Evolutionary conservation across 2,797 vertebrate genomes (phyloP), one percentile per base, ranked within the genome.

Genomic region (Pipistrellus pygmaeus): DNA sequence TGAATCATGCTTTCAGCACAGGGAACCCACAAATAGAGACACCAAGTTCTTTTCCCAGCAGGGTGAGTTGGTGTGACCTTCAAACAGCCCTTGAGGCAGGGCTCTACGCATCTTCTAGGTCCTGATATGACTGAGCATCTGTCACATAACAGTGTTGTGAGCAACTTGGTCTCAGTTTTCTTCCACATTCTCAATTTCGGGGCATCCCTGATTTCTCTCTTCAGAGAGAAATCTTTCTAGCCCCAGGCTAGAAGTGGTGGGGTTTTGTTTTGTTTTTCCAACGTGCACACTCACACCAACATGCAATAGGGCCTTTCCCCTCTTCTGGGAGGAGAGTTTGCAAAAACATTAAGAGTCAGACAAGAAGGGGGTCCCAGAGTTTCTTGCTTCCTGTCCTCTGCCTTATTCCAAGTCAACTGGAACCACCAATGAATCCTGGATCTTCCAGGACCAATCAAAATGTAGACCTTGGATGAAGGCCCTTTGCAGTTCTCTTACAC

Each of bases 81-180:
- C 97, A 94, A 88, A 8, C 17, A 95, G 96, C 96, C 96, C 91
- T 0, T 93, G 71, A 3, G 4, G 92, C 85, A 46, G 89, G 38
- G 88, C 71, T 88, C 92, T 38, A 51, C 21, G 46, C 69, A 15
- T 64, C 64, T 69, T 55, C 88, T 55, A 69, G 88, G 93, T 97
- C 94, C 93, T 71, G 96, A 88, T 95, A 96, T 97, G 97, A 97
- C 97, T 96, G 89, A 88, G 85, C 91, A 57, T 6, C 21, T 90
- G 57, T 96, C 96, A 86, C 80, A 15, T 27, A 62, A 21, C 48
- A 0, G 0, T 46, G 44, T 7, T 72, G 15, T 32, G 64, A 95
- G 62, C 86, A 85, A 68, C 21, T 14, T 13, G 30, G 30, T 57
- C 76, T 90, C 92, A 2, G 38, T 60, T 76, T 57, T 85, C 84